phyloP scores from a whole-genome alignment of 2,113 vertebrate genomes.

The Tamias sibiricus region DNA sequence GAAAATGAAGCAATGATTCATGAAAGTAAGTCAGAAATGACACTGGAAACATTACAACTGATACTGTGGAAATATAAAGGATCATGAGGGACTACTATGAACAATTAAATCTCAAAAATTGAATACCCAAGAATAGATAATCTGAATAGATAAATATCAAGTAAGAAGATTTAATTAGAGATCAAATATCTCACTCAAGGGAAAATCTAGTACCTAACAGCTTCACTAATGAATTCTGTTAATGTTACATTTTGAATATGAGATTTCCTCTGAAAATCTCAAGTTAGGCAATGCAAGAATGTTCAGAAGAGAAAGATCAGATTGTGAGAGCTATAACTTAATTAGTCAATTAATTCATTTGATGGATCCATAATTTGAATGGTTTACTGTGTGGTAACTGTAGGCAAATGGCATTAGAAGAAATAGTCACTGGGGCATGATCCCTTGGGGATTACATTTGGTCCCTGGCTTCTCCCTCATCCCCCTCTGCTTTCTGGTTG shows the following conservation, averaged over 20 bases:
- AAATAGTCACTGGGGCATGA: too few species aligned
- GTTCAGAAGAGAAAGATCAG: too few species aligned
- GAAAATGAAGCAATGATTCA: not conserved
- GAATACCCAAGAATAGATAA: not conserved
- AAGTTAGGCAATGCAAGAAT: too few species aligned
- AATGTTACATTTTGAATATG: not conserved
- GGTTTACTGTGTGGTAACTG: too few species aligned
- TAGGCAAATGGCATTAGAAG: too few species aligned
- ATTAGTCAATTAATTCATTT: too few species aligned
- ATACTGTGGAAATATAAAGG: not conserved
- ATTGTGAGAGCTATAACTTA: too few species aligned
- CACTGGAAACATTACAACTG: not conserved
- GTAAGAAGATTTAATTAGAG: not conserved
- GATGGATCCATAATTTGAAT: too few species aligned
- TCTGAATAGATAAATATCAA: not conserved
- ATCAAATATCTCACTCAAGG: not conserved
- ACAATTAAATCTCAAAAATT: not conserved
- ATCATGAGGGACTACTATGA: not conserved
- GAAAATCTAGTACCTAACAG: not conserved
- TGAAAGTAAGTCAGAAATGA: not conserved
- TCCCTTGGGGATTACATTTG: too few species aligned
- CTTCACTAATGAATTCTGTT: not conserved
- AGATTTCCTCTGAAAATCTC: too few species aligned
- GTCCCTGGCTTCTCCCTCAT: too few species aligned
- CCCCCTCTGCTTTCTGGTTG: too few species aligned